Percentiles rank a stretch among this genome's conserved stretches.
Evolutionary conservation across 2,797 vertebrate species (phyloP).

Genomic region (Lindbergichthys nudifrons): DNA sequence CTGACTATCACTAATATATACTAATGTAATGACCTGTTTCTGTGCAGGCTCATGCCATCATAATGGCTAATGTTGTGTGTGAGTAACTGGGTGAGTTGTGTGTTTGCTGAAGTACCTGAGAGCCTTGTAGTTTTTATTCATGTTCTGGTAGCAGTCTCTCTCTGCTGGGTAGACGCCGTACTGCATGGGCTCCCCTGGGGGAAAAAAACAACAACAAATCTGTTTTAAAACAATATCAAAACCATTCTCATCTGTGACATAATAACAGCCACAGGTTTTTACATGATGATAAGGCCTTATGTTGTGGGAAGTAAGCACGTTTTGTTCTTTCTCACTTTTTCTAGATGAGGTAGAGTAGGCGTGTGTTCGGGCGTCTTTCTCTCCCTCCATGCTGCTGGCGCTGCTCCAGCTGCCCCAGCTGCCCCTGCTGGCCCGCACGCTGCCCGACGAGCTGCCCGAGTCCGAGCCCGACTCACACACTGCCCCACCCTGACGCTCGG

Average conservation of each 20-base stretch:
- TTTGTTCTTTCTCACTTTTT: conserved; percentile 73
- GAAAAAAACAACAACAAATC: conserved; percentile 12
- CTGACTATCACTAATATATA: not conserved
- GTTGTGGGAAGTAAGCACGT: not conserved
- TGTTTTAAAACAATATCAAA: not conserved
- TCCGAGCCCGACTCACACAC: conserved; percentile 95
- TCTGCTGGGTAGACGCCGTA: conserved; percentile 76
- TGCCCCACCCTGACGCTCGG: conserved; percentile 86
- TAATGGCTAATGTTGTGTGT: not conserved
- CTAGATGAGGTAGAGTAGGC: conserved; percentile 82
- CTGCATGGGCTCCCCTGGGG: conserved; percentile 81
- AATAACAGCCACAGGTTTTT: not conserved
- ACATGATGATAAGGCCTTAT: not conserved
- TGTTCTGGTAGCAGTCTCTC: conserved; percentile 79
- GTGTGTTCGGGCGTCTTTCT: conserved; percentile 86
- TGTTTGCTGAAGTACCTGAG: conserved; percentile 70
- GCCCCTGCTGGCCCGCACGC: conserved; percentile 93
- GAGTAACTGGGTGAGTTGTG: not conserved
- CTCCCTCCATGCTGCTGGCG: conserved; percentile 94
- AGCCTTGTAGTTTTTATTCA: conserved; percentile 77
- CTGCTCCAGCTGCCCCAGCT: conserved; percentile 99
- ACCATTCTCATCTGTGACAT: not conserved
- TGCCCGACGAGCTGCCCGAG: conserved; percentile 93
- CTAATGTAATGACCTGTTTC: not conserved
- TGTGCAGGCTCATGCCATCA: too few species aligned